Evolutionary conservation across 2,113 vertebrate genomes (phyloP), one percentile per base, ranked within the genome.

Genomic region (Sorex araneus): DNA sequence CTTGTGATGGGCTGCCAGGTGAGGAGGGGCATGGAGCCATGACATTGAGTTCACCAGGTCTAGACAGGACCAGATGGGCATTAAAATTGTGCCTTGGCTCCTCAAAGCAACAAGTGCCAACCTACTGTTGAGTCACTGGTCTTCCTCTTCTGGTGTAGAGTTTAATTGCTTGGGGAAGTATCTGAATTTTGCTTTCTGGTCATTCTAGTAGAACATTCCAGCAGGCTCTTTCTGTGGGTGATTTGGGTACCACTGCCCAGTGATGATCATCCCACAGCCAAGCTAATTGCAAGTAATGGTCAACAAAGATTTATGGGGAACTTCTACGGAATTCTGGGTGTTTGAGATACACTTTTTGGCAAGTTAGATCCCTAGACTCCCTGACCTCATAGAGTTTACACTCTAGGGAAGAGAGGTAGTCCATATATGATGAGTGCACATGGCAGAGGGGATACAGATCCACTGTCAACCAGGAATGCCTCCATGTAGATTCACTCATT

Each of bases 361-460:
- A 75, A 85, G 28, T 84, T 30, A 50, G 11, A 16, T 11, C 6
- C 87, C 36, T 60, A 64, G 69, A 11, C 12, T n/a, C 36, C 23
- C 60, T 89, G 66, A 66, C 34, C 75, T 76, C 78, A 54, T 27
- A 88, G n/a, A 92, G 60, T 47, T 85, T 88, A 70, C 30, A 15
- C 82, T 84, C 77, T 87, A 84, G 64, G 71, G n/a, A 93, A 81
- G 74, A 76, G 60, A 85, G 12, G 67, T 19, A 82, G 87, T 36
- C 1, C 12, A 7, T 27, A 5, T 73, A 6, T 70, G 69, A 40
- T 40, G 54, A 54, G 83, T 81, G 76, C 45, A 23, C 71, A 23
- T 12, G n/a, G 47, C 70, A 60, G 67, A 67, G 71, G 21, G 28
- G 40, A 28, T 27, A 30, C 27, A 28, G 27, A 30, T 66, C 18